phyloP scores from a whole-genome alignment of 2,113 vertebrate species.

The Cephalophus harveyi region DNA sequence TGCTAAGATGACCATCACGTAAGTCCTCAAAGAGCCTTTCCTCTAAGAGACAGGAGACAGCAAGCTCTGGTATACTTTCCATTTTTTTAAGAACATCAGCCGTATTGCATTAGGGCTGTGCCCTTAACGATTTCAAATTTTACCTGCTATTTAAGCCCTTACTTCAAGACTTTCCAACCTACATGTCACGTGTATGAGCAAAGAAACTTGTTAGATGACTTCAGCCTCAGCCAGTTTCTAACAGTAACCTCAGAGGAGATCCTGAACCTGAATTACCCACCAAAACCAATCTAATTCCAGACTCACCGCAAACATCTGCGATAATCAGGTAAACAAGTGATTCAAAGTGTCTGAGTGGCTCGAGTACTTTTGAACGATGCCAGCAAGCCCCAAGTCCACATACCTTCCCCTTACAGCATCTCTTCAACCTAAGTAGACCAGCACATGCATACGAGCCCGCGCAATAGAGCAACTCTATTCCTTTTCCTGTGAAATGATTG shows the following conservation, averaged over 20 bases:
- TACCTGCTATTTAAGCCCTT: not conserved
- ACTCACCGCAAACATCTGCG: not conserved
- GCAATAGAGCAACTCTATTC: not conserved
- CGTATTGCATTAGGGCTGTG: not conserved
- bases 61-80: not conserved
- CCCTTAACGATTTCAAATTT: not conserved
- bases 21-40: not conserved
- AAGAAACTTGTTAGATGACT: not conserved
- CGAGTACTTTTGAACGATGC: not conserved
- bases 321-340: not conserved
- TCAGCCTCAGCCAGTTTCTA: not conserved
- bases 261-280: not conserved
- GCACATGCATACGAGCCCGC: not conserved
- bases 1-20: not conserved
- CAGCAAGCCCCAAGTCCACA: not conserved
- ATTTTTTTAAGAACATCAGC: not conserved
- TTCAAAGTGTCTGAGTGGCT: not conserved
- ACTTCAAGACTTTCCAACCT: not conserved
- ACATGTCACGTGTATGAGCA: not conserved
- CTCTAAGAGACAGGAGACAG: not conserved
- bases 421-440: not conserved
- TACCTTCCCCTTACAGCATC: not conserved
- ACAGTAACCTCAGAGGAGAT: not conserved
- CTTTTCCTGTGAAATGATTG: not conserved
- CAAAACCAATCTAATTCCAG: not conserved